These are phyloP conservation scores for Helogale parvula DNA, from an alignment of 2,113 vertebrate genomes.

Conservation along the genomic window DNA sequence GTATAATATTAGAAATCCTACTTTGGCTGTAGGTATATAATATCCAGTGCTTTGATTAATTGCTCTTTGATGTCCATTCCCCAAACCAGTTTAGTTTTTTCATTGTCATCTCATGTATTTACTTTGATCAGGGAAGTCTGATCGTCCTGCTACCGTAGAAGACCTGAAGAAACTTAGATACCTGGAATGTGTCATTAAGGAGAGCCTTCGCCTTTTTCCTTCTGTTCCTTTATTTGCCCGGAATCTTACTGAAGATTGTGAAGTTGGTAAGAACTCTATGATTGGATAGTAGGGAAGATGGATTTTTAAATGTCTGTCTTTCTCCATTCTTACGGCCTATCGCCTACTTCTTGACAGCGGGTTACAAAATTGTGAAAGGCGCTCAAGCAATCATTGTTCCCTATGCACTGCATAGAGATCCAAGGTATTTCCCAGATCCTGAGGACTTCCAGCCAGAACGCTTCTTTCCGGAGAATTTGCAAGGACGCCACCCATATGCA, in stretches of 20 bases:
- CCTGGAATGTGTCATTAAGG: conserved; percentile 95
- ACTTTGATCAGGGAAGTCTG: conserved; percentile 85
- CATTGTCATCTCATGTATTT: background rate
- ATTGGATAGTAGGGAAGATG: background rate
- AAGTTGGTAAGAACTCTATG: conserved; percentile 87
- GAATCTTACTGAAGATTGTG: conserved; percentile 89
- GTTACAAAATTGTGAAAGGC: conserved; percentile 89
- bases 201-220: conserved; percentile 93
- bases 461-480: conserved; percentile 91
- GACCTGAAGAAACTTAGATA: conserved; percentile 95
- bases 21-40: background rate
- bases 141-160: conserved; percentile 85
- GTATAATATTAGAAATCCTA: background rate
- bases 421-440: conserved; percentile 90
- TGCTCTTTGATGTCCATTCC: background rate
- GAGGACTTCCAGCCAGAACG: conserved; percentile 95
- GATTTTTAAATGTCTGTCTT: background rate
- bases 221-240: conserved; percentile 95
- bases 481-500: conserved; percentile 89
- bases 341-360: conserved; percentile 82
- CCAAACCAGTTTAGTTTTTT: background rate
- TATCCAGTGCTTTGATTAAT: background rate
- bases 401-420: conserved; percentile 93
- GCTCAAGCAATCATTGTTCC: conserved; percentile 86
- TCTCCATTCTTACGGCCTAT: background rate